Evolutionary conservation across 2,888 invertebrate species (phyloP).

Genomic region (Erynnis tages): DNA sequence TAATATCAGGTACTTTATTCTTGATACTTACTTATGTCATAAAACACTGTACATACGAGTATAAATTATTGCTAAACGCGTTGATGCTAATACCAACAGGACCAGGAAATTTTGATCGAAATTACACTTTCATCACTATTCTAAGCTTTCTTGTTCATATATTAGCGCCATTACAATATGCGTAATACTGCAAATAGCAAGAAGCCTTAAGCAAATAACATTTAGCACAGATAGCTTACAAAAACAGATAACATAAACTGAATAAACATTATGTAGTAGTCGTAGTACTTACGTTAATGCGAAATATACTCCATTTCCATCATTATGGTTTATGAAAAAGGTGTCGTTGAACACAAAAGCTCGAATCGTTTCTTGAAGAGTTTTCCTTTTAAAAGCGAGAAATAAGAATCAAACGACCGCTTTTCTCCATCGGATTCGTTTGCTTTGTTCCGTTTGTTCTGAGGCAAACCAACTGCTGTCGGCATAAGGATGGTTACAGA

Average conservation of each 20-base stretch:
- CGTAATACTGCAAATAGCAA: neutral
- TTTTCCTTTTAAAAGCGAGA: constrained; percentile 36
- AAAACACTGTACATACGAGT: too few relatives aligned
- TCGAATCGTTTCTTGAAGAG: constrained; percentile 12
- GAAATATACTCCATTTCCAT: constrained; percentile 12
- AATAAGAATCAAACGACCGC: constrained; percentile 56
- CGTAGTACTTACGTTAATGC: neutral
- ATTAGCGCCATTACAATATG: neutral
- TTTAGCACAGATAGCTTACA: neutral
- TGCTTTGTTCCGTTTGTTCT: constrained; percentile 66
- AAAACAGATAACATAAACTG: constrained; percentile 6
- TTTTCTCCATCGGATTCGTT: constrained; percentile 66
- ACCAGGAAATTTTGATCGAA: too few relatives aligned
- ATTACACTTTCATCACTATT: too few relatives aligned
- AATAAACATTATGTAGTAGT: neutral
- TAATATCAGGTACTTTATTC: too few relatives aligned
- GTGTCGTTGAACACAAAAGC: constrained; percentile 1
- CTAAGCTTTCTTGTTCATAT: too few relatives aligned
- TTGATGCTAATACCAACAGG: too few relatives aligned
- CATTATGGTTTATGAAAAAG: constrained; percentile 12
- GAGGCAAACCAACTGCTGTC: constrained; percentile 73
- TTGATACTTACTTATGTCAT: too few relatives aligned
- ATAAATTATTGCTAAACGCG: too few relatives aligned
- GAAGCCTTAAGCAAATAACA: neutral
- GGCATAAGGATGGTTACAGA: too few relatives aligned